Conservation (phyloP, 1,140 invertebrate species). For the Bombus terrestris region DNA sequence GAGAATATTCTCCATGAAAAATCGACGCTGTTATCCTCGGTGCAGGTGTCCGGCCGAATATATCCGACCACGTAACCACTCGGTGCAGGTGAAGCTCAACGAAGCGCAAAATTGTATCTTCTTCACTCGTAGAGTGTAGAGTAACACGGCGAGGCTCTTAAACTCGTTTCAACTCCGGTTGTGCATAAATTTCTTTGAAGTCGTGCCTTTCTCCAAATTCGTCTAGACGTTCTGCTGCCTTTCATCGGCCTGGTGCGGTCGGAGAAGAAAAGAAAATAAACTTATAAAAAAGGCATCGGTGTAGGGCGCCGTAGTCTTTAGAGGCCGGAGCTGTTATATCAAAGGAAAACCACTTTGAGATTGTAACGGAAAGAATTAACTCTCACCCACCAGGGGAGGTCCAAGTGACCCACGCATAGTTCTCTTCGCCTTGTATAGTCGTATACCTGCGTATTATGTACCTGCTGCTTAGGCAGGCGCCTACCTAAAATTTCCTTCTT, state of each 20-base stretch:
- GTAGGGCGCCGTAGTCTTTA: not conserved
- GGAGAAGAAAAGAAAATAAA: not conserved
- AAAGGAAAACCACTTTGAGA: not conserved
- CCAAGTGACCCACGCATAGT: not conserved
- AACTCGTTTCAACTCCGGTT: conserved; percentile 51
- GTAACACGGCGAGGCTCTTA: conserved; percentile 49
- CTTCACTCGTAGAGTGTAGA: conserved; percentile 52
- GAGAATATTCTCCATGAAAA: conserved; percentile 25
- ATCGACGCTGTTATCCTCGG: not conserved
- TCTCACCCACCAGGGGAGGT: not conserved
- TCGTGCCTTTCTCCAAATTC: conserved; percentile 11
- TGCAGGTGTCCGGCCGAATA: conserved; percentile 47
- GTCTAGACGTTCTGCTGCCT: conserved; percentile 20
- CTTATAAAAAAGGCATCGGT: not conserved
- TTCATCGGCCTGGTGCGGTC: not conserved
- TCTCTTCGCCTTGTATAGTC: not conserved
- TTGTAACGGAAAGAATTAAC: conserved; percentile 5
- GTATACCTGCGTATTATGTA: not conserved
- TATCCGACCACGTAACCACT: conserved; percentile 41
- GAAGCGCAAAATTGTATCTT: conserved; percentile 73
- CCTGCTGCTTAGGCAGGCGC: not conserved
- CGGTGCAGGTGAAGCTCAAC: conserved; percentile 67
- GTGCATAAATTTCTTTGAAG: conserved; percentile 47
- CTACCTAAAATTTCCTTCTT: conserved; percentile 2
- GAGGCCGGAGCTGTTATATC: not conserved